These are phyloP conservation scores for Diorhabda carinulata DNA, from an alignment of 1,140 invertebrate genomes.

Conservation along the genomic window DNA sequence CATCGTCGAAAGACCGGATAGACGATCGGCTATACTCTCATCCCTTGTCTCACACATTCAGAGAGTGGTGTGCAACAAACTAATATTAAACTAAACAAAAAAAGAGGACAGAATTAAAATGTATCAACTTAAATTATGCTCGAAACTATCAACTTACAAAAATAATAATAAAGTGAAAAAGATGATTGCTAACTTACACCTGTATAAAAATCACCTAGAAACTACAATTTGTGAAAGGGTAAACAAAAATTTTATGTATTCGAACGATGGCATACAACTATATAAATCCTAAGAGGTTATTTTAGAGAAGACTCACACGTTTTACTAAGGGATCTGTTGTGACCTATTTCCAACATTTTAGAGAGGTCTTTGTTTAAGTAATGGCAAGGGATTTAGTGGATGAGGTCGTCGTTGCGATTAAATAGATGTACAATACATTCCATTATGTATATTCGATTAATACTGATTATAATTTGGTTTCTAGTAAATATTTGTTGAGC, in stretches of 20 bases:
- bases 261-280: background rate
- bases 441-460: background rate
- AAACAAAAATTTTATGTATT: conserved; percentile 8
- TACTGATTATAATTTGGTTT: no score
- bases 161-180: no score
- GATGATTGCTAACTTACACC: no score
- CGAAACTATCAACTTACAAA: no score
- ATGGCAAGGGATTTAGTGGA: background rate
- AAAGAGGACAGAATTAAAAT: no score
- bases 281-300: background rate
- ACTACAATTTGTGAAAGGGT: background rate
- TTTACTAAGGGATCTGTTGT: conserved; percentile 2
- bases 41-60: conserved; percentile 20
- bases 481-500: no score
- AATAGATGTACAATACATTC: background rate
- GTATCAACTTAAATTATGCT: no score
- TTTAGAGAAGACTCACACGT: background rate
- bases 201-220: background rate
- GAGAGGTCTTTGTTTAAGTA: background rate
- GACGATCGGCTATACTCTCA: conserved; percentile 25
- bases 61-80: background rate
- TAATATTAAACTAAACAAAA: no score
- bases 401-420: background rate
- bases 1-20: conserved; percentile 15
- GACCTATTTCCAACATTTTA: background rate